These are phyloP conservation scores for Lagopus muta DNA, from an alignment of 2,113 vertebrate genomes.

Conservation along the genomic window DNA sequence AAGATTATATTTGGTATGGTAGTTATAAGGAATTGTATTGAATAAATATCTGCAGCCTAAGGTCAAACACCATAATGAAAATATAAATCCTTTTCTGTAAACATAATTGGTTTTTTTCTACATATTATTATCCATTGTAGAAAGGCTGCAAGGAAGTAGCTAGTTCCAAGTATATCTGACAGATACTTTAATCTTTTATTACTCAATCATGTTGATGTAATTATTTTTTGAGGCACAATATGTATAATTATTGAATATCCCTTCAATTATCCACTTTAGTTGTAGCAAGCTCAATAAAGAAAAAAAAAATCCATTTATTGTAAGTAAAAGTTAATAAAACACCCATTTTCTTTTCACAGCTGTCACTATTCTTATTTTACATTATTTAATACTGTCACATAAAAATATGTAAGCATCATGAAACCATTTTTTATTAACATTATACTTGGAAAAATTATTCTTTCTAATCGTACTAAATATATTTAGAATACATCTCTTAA, in stretches of 20 bases:
- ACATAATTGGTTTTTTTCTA: neutral
- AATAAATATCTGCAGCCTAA: conserved; percentile 1
- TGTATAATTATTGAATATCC: neutral
- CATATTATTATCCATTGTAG: neutral
- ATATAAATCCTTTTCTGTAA: conserved; percentile 2
- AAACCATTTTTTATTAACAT: neutral
- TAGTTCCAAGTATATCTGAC: neutral
- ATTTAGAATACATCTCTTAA: neutral
- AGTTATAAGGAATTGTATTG: neutral
- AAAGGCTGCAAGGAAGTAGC: neutral
- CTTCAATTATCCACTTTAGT: neutral
- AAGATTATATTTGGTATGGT: neutral
- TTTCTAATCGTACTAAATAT: neutral
- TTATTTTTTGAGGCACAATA: neutral
- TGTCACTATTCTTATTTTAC: neutral
- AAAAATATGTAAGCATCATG: neutral
- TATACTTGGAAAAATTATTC: neutral
- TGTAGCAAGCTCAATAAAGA: neutral
- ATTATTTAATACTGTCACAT: neutral
- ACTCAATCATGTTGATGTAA: neutral
- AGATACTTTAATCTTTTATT: neutral
- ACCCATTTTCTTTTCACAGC: neutral
- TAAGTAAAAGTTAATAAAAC: neutral
- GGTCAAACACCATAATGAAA: neutral
- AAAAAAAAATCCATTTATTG: neutral